Evolutionary conservation across 2,797 vertebrate genomes (phyloP).

Genomic region (Chromobotia macracanthus): DNA sequence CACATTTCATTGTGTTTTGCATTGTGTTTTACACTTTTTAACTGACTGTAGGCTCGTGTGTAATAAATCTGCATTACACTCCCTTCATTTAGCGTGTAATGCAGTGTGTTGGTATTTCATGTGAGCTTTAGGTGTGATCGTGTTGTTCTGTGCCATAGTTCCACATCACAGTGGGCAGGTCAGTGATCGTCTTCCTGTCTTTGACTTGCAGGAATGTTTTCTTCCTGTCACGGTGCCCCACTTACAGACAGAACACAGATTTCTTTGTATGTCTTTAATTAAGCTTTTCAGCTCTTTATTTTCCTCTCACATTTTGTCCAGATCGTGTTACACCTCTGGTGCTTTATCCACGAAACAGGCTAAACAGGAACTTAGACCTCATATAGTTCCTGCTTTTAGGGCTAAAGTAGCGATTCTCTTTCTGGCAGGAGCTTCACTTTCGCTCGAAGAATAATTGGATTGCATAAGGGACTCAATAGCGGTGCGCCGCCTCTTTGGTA

Average conservation of each 20-base stretch:
- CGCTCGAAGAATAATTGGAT: slow-evolving; percentile 27
- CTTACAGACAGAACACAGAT: neutral
- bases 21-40: too few relatives aligned
- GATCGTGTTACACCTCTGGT: slow-evolving; percentile 14
- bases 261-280: neutral
- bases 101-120: neutral
- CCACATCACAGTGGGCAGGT: slow-evolving; percentile 13
- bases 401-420: slow-evolving; percentile 11
- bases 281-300: neutral
- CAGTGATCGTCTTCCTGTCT: neutral
- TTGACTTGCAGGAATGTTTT: neutral
- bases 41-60: too few relatives aligned
- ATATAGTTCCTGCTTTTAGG: neutral
- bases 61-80: too few relatives aligned
- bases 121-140: neutral
- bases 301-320: neutral
- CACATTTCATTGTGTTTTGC: too few relatives aligned
- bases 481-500: slow-evolving; percentile 74
- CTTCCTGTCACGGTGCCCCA: slow-evolving; percentile 12
- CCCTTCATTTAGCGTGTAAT: too few relatives aligned
- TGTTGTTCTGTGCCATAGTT: neutral
- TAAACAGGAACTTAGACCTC: neutral
- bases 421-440: neutral
- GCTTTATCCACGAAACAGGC: slow-evolving; percentile 3
- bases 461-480: slow-evolving; percentile 44